phyloP scores from a whole-genome alignment of 2,797 vertebrate genomes.

The Acrossocheilus fasciatus region DNA sequence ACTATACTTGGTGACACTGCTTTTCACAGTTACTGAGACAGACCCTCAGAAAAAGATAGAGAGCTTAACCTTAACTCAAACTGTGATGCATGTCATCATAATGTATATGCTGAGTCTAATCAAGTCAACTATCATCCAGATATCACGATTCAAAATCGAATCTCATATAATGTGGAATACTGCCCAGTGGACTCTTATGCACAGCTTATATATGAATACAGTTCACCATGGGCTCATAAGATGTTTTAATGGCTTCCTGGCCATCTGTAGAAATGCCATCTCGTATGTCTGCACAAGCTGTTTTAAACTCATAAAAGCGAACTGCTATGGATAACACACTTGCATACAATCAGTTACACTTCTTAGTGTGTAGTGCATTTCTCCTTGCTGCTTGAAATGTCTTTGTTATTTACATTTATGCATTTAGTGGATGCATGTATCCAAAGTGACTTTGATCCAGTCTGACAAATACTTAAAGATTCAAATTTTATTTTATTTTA shows the following conservation, averaged over 20 bases:
- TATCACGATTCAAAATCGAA: neutral
- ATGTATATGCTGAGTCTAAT: neutral
- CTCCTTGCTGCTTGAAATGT: neutral
- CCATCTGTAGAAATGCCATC: neutral
- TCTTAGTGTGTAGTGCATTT: neutral
- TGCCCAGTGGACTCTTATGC: neutral
- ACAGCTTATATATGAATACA: neutral
- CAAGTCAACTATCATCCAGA: neutral
- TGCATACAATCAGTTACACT: neutral
- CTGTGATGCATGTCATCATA: neutral
- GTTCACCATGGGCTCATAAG: neutral
- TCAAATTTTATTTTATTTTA: neutral
- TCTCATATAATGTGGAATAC: neutral
- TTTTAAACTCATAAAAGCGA: neutral
- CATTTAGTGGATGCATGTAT: neutral
- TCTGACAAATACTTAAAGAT: too few species aligned
- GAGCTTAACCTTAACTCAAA: neutral
- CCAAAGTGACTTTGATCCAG: too few species aligned
- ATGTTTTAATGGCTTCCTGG: neutral
- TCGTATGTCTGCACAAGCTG: neutral
- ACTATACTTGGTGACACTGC: slow-evolving; percentile 19
- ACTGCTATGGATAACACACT: neutral
- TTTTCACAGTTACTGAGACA: slow-evolving; percentile 14
- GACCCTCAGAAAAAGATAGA: too few species aligned
- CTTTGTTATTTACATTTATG: neutral